Conservation (phyloP, 1,140 invertebrate species). For the Oscheius sp. region DNA sequence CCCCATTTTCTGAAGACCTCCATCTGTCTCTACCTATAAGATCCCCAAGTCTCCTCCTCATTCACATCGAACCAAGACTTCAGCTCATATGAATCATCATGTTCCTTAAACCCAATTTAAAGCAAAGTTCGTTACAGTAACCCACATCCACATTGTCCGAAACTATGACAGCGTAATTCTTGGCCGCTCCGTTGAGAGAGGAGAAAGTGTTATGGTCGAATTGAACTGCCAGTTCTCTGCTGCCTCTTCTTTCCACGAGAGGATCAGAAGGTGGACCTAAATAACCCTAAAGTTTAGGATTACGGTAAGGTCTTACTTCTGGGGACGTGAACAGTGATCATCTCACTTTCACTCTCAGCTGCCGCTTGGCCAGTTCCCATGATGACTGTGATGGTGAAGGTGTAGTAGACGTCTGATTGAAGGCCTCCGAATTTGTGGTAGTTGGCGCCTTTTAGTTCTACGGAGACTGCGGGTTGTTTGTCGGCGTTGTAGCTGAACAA, state of each 20-base stretch:
- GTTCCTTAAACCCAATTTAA: slow-evolving; percentile 30
- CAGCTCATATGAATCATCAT: slow-evolving; percentile 51
- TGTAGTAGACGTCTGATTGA: slow-evolving; percentile 56
- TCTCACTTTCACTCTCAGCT: slow-evolving; percentile 57
- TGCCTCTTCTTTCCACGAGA: slow-evolving; percentile 50
- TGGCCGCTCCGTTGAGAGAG: slow-evolving; percentile 50
- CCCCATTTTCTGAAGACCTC: neutral
- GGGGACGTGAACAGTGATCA: slow-evolving; percentile 50
- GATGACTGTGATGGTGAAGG: slow-evolving; percentile 57
- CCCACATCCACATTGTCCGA: slow-evolving; percentile 45
- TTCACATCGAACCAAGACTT: slow-evolving; percentile 56
- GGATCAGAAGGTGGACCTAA: slow-evolving; percentile 22
- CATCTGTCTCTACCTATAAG: slow-evolving; percentile 38
- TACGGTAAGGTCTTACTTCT: neutral
- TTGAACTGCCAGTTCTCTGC: slow-evolving; percentile 48
- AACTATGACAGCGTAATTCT: slow-evolving; percentile 58
- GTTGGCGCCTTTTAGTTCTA: slow-evolving; percentile 45
- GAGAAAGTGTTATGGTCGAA: slow-evolving; percentile 53
- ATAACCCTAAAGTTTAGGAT: neutral
- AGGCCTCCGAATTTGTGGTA: slow-evolving; percentile 48
- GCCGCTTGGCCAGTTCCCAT: slow-evolving; percentile 54
- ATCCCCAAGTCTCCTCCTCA: slow-evolving; percentile 50
- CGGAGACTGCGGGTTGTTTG: slow-evolving; percentile 28
- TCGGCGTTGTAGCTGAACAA: slow-evolving; percentile 35
- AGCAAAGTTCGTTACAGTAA: neutral